These are phyloP conservation scores for Aphelocoma californica DNA, from an alignment of 2,797 vertebrate genomes.

Conservation along the genomic window DNA sequence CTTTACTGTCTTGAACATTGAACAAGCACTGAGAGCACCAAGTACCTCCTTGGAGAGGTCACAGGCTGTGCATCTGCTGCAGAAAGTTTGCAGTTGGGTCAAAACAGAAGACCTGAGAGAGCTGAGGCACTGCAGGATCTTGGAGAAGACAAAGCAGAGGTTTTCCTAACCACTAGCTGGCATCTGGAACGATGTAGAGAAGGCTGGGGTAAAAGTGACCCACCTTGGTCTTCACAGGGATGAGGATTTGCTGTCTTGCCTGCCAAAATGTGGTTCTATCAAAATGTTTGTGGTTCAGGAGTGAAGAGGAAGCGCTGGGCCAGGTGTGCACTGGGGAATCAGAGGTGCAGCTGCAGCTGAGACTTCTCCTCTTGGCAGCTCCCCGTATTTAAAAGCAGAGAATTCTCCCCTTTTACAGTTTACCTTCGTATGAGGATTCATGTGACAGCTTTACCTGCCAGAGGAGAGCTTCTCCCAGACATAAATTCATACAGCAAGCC, in stretches of 20 bases:
- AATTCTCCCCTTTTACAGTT: neutral
- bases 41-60: neutral
- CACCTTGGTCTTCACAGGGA: neutral
- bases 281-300: neutral
- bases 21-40: neutral
- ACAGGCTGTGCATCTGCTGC: neutral
- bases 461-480: neutral
- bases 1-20: rapidly evolving
- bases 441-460: neutral
- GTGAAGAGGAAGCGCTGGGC: neutral
- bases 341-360: rapidly evolving
- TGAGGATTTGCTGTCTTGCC: neutral
- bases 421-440: neutral
- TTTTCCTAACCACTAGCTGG: neutral
- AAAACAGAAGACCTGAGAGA: neutral
- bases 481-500: neutral
- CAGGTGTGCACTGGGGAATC: neutral
- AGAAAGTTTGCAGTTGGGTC: neutral
- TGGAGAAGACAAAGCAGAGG: neutral
- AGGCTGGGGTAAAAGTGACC: neutral
- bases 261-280: neutral
- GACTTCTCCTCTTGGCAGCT: neutral
- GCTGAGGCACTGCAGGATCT: neutral
- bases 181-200: neutral
- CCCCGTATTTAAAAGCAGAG: neutral